A percentile compares a stretch with the other conserved stretches of the same genome.
These are phyloP conservation scores for Amaurobius ferox DNA, from an alignment of 2,888 invertebrate genomes.

Conservation along the genomic window DNA sequence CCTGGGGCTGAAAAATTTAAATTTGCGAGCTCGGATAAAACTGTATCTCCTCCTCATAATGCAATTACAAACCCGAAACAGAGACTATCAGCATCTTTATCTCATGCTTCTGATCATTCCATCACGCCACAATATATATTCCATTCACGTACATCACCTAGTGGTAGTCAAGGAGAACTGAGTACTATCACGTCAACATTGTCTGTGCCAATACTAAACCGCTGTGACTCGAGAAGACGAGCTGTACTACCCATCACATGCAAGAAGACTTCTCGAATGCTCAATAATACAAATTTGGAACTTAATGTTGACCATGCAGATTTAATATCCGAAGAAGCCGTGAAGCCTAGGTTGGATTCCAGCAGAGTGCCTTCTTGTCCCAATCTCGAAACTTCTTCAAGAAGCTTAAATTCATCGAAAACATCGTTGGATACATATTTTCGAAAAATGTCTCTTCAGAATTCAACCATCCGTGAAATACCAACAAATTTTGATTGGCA, in stretches of 20 bases:
- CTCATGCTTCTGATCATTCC: slow-evolving; percentile 20
- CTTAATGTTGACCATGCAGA: slow-evolving; percentile 58
- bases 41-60: background rate
- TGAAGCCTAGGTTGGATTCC: slow-evolving; percentile 26
- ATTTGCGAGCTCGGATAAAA: slow-evolving; percentile 49
- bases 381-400: slow-evolving; percentile 32
- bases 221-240: slow-evolving; percentile 57
- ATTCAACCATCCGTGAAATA: slow-evolving; percentile 43
- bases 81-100: background rate
- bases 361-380: slow-evolving; percentile 52
- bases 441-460: slow-evolving; percentile 61
- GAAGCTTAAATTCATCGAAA: slow-evolving; percentile 52
- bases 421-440: slow-evolving; percentile 44
- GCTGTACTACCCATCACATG: slow-evolving; percentile 72
- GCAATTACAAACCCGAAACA: slow-evolving; percentile 1
- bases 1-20: slow-evolving; percentile 72
- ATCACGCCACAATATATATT: slow-evolving; percentile 25
- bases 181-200: slow-evolving; percentile 25
- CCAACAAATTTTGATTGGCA: slow-evolving; percentile 57
- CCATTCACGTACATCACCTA: slow-evolving; percentile 44
- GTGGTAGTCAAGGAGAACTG: slow-evolving; percentile 44
- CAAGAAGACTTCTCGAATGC: slow-evolving; percentile 70
- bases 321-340: slow-evolving; percentile 26
- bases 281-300: slow-evolving; percentile 64
- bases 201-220: slow-evolving; percentile 33